Evolutionary conservation across 2,113 vertebrate species (phyloP), one percentile per base, ranked within the genome.

Genomic region (Trichomycterus rosablanca): DNA sequence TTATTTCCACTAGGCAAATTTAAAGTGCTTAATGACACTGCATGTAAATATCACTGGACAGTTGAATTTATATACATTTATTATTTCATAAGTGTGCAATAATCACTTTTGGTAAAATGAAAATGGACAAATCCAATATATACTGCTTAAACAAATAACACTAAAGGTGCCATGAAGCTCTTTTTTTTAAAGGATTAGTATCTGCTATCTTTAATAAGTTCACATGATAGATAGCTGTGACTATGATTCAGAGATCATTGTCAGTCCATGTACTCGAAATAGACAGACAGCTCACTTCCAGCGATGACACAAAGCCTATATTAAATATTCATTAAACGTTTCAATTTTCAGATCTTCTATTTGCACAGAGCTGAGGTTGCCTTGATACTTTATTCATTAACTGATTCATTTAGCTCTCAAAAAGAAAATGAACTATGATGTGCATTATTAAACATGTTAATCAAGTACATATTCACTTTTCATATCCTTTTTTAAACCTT

Each of bases 1-100:
- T 58, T 39, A 63, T 53, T 45, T 59, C 59, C 59, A 62, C 49
- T 67, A 67, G 35, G 45, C 40, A 67, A 53, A n/a, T 58, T 45
- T 42, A 24, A 40, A 3, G 15, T 30, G 53, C 48, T 46, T 39
- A 45, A 58, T 63, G 54, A 26, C 43, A 34, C 34, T 12, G 19
- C 34, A 63, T 63, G 24, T 59, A 49, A 59, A 58, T n/a, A 55
- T 53, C 18, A 35, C 40, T 58, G 5, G 37, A 7, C 19, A 34
- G 14, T 40, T 67, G n/a, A 42, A 39, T 43, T 56, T 2, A 55
- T 63, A 28, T 53, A 24, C 32, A 56, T 32, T 28, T 24, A 26
- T 30, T 26, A 19, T 12, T 34, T 32, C 34, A 18, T 32, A 28
- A 3, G 3, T 11, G 11, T 18, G 5, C 15, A 26, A 22, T 15